Base-by-base conservation (phyloP, 2,888 invertebrate species). In the Diogma glabrata region DNA sequence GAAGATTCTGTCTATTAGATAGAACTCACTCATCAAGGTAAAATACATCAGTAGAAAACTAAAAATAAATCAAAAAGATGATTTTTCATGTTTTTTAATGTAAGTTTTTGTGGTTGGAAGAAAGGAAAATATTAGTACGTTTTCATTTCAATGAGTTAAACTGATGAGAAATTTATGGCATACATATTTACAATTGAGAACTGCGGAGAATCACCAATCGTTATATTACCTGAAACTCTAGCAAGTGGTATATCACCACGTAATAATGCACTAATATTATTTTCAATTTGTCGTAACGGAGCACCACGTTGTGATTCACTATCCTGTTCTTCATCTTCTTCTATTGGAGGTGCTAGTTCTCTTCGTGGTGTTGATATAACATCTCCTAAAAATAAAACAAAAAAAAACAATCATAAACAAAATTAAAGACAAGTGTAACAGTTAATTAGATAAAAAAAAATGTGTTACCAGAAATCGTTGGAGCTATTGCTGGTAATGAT, bases 191-290 rank as follows among this genome's bases (percentile, higher is more conserved):
- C 9, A 36, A 36, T 14, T 36, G n/a, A 36, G 36, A 8, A 2
- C 3, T 28, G 10, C 3, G 16, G n/a, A n/a, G n/a, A 14, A 36
- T 12, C 22, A 22, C 14, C 10, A 28, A 28, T n/a, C 3, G 28
- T 46, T 22, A 22, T 22, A 7, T n/a, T 60, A 45, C 65, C 67
- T 26, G 63, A 63, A 17, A 64, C 60, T 46, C 64, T 58, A 17
- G 60, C 63, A 53, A 64, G 61, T 19, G 61, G 56, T 52, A 64
- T 64, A 55, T 70, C 67, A 40, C 70, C 66, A 4, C 74, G 81
- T 61, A 83, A 66, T 64, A 83, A 73, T 61, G 82, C 82, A 64
- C 77, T 82, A 59, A 82, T 82, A 64, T 82, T 83, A 66, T 80
- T 79, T 67, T 82, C 84, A 54, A 82, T 82, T 71, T 82, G 81